Evolutionary conservation across 2,888 invertebrate genomes (phyloP).

Genomic region (Drosophila fulvimacula): DNA sequence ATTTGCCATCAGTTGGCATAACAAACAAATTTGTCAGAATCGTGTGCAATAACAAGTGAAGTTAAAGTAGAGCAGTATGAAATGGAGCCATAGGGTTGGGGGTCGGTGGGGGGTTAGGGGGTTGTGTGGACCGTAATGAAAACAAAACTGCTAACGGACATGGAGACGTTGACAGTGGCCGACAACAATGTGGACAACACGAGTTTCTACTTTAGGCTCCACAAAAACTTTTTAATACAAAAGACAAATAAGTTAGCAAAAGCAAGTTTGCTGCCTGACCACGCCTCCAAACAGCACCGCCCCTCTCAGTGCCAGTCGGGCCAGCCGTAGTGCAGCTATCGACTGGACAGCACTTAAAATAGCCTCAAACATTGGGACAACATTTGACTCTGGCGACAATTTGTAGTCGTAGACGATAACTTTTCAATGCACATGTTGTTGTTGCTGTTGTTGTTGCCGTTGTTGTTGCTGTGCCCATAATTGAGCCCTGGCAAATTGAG

Average conservation of each 20-base stretch:
- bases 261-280: constrained; percentile 50
- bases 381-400: constrained; percentile 62
- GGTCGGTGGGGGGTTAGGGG: too few species aligned
- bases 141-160: constrained; percentile 33
- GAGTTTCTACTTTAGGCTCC: constrained; percentile 74
- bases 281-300: background rate
- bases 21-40: constrained; percentile 56
- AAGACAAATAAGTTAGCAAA: constrained; percentile 58
- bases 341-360: constrained; percentile 48
- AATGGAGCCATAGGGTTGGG: too few species aligned
- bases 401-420: constrained; percentile 49
- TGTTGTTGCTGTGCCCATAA: constrained; percentile 54
- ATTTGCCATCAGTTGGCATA: constrained; percentile 46
- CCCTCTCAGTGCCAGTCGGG: background rate
- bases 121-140: background rate
- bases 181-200: constrained; percentile 65
- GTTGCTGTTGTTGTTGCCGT: constrained; percentile 17
- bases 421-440: constrained; percentile 54
- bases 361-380: constrained; percentile 33
- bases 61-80: constrained; percentile 22
- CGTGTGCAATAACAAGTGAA: constrained; percentile 51
- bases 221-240: constrained; percentile 73
- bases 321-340: constrained; percentile 9
- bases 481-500: constrained; percentile 53
- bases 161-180: constrained; percentile 54